phyloP scores from a whole-genome alignment of 2,888 invertebrate species.

The Agrochola litura region DNA sequence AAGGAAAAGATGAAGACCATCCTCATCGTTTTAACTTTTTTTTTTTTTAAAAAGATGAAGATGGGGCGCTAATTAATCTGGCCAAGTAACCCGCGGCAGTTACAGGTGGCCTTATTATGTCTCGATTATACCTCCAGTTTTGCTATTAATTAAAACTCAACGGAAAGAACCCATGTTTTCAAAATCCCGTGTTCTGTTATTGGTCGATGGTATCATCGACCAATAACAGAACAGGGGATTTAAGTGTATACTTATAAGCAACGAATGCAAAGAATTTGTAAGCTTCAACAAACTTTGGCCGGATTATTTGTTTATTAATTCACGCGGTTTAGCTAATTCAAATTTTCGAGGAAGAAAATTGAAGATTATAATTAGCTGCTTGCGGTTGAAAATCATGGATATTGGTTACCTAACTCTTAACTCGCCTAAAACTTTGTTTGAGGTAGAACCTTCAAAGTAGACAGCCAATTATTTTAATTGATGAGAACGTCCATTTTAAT shows the following conservation, averaged over 20 bases:
- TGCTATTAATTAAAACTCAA: conserved; percentile 63
- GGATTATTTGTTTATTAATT: conserved; percentile 62
- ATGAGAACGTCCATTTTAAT: background rate
- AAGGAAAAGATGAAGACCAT: conserved; percentile 44
- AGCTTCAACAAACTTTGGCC: conserved; percentile 34
- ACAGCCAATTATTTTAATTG: conserved; percentile 36
- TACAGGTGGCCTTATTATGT: conserved; percentile 68
- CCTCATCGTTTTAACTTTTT: no score
- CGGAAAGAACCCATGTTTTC: conserved; percentile 21
- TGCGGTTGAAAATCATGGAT: conserved; percentile 48
- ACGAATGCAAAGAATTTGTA: conserved; percentile 40
- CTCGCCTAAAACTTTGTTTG: conserved; percentile 30
- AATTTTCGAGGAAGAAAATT: conserved; percentile 36
- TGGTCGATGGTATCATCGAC: conserved; percentile 31
- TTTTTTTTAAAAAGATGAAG: conserved; percentile 44
- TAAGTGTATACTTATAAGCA: conserved; percentile 27
- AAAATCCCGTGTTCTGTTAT: conserved; percentile 21
- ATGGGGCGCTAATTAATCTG: conserved; percentile 55
- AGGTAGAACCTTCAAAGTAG: conserved; percentile 1
- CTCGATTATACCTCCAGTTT: conserved; percentile 56
- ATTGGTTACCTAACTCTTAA: conserved; percentile 32
- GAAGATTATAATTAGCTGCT: conserved; percentile 46
- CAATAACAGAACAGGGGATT: no score
- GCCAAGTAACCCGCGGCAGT: conserved; percentile 47
- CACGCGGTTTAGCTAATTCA: conserved; percentile 47